A percentile compares a stretch with the other conserved stretches of the same genome.
These are phyloP conservation scores for Gymnothorax javanicus DNA, from an alignment of 2,797 vertebrate genomes.

Conservation along the genomic window DNA sequence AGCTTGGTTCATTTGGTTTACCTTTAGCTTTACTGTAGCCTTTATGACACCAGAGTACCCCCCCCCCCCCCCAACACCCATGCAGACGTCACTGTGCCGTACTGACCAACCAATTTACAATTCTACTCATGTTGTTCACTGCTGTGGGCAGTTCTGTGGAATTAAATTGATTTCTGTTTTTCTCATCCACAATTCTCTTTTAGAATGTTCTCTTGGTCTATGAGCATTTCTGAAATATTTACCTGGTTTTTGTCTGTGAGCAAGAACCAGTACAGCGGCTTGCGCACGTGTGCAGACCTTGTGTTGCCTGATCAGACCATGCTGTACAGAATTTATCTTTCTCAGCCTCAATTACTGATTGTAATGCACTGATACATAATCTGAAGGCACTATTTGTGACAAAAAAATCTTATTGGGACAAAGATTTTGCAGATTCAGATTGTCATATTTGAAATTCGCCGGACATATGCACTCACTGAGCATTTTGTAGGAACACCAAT, in stretches of 20 bases:
- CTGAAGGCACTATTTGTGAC: background rate
- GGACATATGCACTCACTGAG: too few relatives aligned
- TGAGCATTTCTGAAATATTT: background rate
- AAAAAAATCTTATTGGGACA: background rate
- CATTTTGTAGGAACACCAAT: too few relatives aligned
- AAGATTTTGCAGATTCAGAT: background rate
- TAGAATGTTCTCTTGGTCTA: background rate
- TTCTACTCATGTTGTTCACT: background rate
- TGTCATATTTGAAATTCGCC: background rate
- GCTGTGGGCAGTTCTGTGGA: background rate
- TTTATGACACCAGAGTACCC: background rate
- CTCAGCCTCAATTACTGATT: background rate
- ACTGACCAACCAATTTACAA: background rate
- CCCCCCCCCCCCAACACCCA: background rate
- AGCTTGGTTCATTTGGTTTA: background rate
- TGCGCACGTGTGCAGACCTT: background rate
- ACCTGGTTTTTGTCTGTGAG: background rate
- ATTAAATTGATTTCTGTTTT: background rate
- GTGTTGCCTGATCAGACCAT: background rate
- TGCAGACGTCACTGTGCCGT: background rate
- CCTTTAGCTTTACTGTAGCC: background rate
- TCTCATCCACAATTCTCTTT: background rate
- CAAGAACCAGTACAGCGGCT: background rate
- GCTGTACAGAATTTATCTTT: background rate
- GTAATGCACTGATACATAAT: background rate